Evolutionary conservation across 1,140 invertebrate genomes (phyloP).

Genomic region (Panagrolaimus sp.): DNA sequence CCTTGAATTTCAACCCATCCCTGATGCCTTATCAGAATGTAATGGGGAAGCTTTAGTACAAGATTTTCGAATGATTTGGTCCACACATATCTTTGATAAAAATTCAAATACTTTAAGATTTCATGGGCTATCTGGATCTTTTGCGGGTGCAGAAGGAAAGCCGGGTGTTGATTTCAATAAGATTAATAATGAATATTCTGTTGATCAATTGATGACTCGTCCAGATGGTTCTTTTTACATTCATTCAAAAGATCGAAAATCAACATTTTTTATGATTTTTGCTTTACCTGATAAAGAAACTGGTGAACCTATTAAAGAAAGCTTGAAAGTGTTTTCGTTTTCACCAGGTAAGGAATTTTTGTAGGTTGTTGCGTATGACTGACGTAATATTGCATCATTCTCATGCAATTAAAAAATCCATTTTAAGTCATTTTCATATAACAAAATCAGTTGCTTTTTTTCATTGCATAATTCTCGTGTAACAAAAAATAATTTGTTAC

Average conservation of each 20-base stretch:
- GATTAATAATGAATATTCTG: slow-evolving; percentile 28
- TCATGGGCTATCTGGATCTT: slow-evolving; percentile 39
- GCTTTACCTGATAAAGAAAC: slow-evolving; percentile 30
- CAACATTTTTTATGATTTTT: slow-evolving; percentile 32
- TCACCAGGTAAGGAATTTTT: slow-evolving; percentile 25
- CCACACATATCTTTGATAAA: neutral
- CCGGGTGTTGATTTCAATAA: slow-evolving; percentile 35
- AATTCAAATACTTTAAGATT: slow-evolving; percentile 27
- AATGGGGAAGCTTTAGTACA: slow-evolving; percentile 23
- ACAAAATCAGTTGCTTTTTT: too few species aligned
- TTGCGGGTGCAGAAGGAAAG: slow-evolving; percentile 39
- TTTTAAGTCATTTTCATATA: too few species aligned
- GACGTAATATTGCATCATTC: neutral
- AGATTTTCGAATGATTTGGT: slow-evolving; percentile 39
- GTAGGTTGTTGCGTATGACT: too few species aligned
- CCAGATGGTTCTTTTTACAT: slow-evolving; percentile 41
- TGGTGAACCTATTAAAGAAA: slow-evolving; percentile 36
- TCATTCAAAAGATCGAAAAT: slow-evolving; percentile 19
- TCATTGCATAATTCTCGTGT: too few species aligned
- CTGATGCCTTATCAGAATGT: neutral
- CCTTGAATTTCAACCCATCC: slow-evolving; percentile 2
- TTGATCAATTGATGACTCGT: neutral
- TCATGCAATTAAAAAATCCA: neutral
- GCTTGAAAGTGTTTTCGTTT: slow-evolving; percentile 34
- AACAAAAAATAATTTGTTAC: too few species aligned